These are phyloP conservation scores for Sebastes jordani DNA, from an alignment of 2,797 vertebrate species.

Conservation along the genomic window DNA sequence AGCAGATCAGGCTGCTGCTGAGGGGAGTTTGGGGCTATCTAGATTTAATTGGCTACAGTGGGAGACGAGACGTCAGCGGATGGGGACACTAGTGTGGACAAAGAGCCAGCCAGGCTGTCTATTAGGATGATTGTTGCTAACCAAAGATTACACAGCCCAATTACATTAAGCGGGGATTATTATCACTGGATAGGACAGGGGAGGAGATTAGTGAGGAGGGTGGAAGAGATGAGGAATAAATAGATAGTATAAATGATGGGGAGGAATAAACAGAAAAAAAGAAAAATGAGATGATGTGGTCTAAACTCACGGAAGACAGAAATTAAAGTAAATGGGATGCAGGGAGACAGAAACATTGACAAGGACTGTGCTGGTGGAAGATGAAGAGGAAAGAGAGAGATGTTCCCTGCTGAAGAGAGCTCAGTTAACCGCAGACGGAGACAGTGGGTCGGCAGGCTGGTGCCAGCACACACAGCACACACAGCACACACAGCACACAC, in stretches of 20 bases:
- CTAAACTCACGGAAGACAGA: neutral
- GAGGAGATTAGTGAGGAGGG: conserved; percentile 44
- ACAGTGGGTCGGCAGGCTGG: conserved; percentile 68
- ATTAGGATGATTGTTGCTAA: conserved; percentile 61
- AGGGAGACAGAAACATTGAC: conserved; percentile 7
- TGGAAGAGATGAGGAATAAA: conserved; percentile 7
- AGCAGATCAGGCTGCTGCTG: conserved; percentile 30
- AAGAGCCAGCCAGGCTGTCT: conserved; percentile 57
- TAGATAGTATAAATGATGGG: neutral
- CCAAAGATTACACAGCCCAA: conserved; percentile 64
- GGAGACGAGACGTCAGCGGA: conserved; percentile 42
- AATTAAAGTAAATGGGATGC: conserved; percentile 6
- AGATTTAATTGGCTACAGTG: conserved; percentile 55
- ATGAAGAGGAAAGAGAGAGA: conserved; percentile 31
- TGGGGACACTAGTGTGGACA: conserved; percentile 28
- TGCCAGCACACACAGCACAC: conserved; percentile 44
- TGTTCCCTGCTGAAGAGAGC: conserved; percentile 50
- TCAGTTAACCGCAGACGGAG: conserved; percentile 74
- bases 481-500: neutral
- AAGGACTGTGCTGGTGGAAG: conserved; percentile 10
- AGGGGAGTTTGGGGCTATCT: conserved; percentile 25
- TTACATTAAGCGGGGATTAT: conserved; percentile 73
- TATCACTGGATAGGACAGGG: conserved; percentile 45
- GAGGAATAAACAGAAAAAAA: conserved; percentile 2
- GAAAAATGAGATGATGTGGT: conserved; percentile 9